Evolutionary conservation across 2,888 invertebrate species (phyloP), one percentile per base, ranked within the genome.

Genomic region (Muscina levida): DNA sequence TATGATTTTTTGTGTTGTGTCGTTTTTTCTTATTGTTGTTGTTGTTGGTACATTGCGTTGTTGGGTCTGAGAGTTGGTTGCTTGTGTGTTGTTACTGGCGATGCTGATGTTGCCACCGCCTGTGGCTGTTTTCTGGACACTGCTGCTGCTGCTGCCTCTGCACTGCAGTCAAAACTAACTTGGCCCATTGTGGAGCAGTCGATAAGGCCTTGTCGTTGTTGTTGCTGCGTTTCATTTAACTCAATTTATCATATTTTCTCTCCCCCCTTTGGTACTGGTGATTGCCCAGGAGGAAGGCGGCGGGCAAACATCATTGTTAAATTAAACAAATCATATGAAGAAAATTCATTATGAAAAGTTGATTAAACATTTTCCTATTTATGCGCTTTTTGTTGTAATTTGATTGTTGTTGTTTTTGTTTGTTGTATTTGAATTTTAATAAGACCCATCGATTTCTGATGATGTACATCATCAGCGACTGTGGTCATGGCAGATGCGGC

Each of bases 171-270:
- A 62, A 70, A 79, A 74, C 66, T 37, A 62, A 72, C 19, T 79
- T 19, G 68, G 72, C 37, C 57, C 66, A 66, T 71, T 72, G 59
- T 72, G 53, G n/a, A 10, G 62, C 62, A 65, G 59, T 31, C 22
- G 17, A 17, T 44, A 8, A 62, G 68, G 51, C 19, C 39, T 68
- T 24, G 11, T 6, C 11, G 48, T 24, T 53, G 22, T 66, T 75
- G 51, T 56, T 13, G 51, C 26, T 66, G 37, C 17, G 48, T 72
- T 72, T 72, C 78, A 72, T 75, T 78, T 78, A 78, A 75, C 72
- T 76, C 68, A 72, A 75, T 82, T 82, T 78, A 78, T 78, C 70
- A 65, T 70, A 81, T 74, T 77, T 74, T 67, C 57, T 65, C 68
- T 56, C 68, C 67, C n/a, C n/a, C n/a, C n/a, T n/a, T n/a, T n/a